Percentiles rank a stretch among this genome's conserved stretches.
Evolutionary conservation across 2,797 vertebrate species (phyloP).

Genomic region (Aldrovandia affinis): DNA sequence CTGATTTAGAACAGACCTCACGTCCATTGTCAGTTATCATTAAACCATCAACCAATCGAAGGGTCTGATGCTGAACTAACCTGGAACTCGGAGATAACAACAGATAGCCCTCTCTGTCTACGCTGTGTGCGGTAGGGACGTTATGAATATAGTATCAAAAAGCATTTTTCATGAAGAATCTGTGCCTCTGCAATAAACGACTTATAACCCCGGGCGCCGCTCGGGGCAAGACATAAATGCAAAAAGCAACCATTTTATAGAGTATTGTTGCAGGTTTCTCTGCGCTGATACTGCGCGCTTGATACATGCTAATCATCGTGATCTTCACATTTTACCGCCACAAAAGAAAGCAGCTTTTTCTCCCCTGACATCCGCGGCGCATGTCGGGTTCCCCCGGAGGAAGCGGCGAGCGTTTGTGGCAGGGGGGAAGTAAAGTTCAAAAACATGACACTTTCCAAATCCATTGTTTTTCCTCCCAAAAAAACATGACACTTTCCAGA

Average conservation of each 20-base stretch:
- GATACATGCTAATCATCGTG: neutral
- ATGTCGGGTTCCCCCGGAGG: neutral
- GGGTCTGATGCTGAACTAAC: slow-evolving; percentile 13
- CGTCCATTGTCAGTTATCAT: slow-evolving; percentile 58
- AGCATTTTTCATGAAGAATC: slow-evolving; percentile 61
- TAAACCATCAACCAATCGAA: slow-evolving; percentile 37
- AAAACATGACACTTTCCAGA: neutral
- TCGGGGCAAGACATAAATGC: slow-evolving; percentile 40
- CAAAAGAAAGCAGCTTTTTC: neutral
- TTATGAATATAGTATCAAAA: slow-evolving; percentile 48
- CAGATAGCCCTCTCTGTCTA: neutral
- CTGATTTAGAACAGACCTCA: neutral
- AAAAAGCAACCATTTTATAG: slow-evolving; percentile 38
- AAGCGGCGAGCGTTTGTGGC: neutral
- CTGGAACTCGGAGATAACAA: neutral
- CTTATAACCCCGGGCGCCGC: slow-evolving; percentile 50
- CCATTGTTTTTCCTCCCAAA: neutral
- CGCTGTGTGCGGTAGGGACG: slow-evolving; percentile 25
- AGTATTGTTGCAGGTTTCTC: slow-evolving; percentile 34
- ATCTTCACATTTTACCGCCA: neutral
- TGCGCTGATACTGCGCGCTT: neutral
- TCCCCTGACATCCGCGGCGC: neutral
- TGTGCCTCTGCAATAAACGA: slow-evolving; percentile 51
- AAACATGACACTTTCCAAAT: neutral
- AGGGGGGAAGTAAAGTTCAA: neutral